Base-by-base conservation (phyloP, 1,140 invertebrate genomes). In the Carcinoscorpius rotundicauda region DNA sequence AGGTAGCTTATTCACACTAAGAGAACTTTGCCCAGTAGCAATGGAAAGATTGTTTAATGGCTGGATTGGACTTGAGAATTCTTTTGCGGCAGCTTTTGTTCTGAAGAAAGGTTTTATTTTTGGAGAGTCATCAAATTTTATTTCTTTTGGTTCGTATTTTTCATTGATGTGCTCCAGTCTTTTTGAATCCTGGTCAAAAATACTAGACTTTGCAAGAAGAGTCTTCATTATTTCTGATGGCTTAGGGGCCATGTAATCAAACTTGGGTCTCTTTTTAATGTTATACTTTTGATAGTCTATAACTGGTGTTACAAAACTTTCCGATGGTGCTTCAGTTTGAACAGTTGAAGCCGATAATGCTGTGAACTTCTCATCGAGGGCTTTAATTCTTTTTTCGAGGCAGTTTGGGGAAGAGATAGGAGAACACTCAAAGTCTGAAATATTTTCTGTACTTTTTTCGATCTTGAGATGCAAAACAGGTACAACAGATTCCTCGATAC, bases 121-220 rank as follows among this genome's bases (percentile, higher is more conserved):
- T 51, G 65, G 51, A 8, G 66, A 64, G 5, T 52, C 9, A 9
- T 64, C 67, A 29, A 64, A n/a, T 62, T 65, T 65, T 6, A 71
- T 64, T 48, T 75, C 84, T 64, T 81, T 82, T 51, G 87, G 86
- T 76, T 91, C 88, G 73, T 91, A 91, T 76, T 92, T 91, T 71
- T 93, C 86, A 71, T 85, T 83, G 70, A 89, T 77, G 71, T 93
- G 92, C 76, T 97, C 93, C 29, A 98, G 79, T 6, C 95, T 81
- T 75, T 96, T 93, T 9, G 88, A 87, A 75, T 98, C 94, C 76
- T 97, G 93, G 75, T 98, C 94, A 75, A 97, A 96, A 8, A 97
- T 91, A 62, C 90, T 94, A 61, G 87, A 85, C 73, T 92, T 93
- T 5, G 92, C 89, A 66, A 97, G 79, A 60, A 98, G 83, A 9